Evolutionary conservation across 2,113 vertebrate genomes (phyloP), one percentile per base, ranked within the genome.

Genomic region (Oncorhynchus gorbuscha): DNA sequence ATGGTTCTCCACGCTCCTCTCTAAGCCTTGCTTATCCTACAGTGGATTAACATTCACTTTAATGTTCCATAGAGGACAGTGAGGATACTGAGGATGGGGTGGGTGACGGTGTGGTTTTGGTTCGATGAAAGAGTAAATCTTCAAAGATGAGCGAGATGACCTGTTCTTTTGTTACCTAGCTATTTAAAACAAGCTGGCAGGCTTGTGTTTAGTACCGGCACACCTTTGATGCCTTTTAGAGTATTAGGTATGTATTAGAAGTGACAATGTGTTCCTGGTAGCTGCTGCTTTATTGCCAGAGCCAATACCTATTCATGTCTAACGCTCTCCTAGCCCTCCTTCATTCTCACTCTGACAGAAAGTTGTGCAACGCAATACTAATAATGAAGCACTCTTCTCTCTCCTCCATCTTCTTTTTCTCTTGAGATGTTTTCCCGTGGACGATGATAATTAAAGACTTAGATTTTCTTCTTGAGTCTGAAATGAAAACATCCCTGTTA

Each of bases 1-100:
- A 67, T 83, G 72, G 79, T 55, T 83, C 77, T 70, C 73, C 18
- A 24, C 20, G 5, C 67, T 75, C 68, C 73, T 81, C 20, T 1
- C 74, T 88, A 84, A 87, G 82, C 85, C 83, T 76, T 66, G 69
- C 73, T 88, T 88, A 83, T 83, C 82, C 81, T 48, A 61, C 48
- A 74, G 72, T 72, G 84, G 77, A 87, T 87, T 83, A 80, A 77
- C 80, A 65, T 58, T 76, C 24, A 65, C 83, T 90, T 86, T 82
- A 85, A 83, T 78, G 76, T 80, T 83, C 20, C 20, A 69, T 77
- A 70, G n/a, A 48, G 45, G 39, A 13, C 18, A 26, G 45, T 45
- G 24, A 71, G 51, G 51, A 55, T 55, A 55, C 51, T 55, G 24
- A 48, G 51, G 9, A 72, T 89, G 45, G 66, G 69, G 49, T 32